Base-by-base conservation (phyloP, 2,113 vertebrate species). In the Dissostichus mawsoni region DNA sequence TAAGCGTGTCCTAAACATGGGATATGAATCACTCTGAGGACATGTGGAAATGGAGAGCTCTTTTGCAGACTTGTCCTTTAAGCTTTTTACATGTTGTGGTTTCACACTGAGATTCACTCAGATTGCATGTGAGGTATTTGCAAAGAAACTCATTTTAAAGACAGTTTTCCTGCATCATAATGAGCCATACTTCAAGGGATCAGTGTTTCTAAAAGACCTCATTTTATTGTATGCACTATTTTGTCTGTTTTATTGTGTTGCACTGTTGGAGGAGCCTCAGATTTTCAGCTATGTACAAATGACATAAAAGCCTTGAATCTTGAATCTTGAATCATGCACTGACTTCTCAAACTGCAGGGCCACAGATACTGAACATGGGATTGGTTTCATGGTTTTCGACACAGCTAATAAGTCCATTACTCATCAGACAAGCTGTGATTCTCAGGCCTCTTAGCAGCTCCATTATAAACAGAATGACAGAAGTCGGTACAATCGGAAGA, bases 401-500 rank as follows among this genome's bases (percentile, higher is more conserved):
- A 80, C 65, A 61, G 80, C 76, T 89, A 86, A 92, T 88, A 76
- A 70, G 69, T 80, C 75, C 59, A 86, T 90, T 90, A 89, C 83
- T 92, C 89, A 92, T 89, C 87, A 75, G 71, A 82, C 63, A 65
- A 76, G 48, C 74, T 70, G 17, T 1, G 12, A 80, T 90, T 92
- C 89, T 92, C 90, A 91, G 84, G 82, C 75, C 88, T 89, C 87
- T 92, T 79, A 87, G 86, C 80, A 76, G 80, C 62, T 74, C 81
- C 76, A 85, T 92, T 91, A 84, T 84, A 66, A 87, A 47, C 76
- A 85, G 81, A 87, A 41, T 87, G 84, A 91, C 86, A 92, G 86
- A 87, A 87, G 89, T 85, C 66, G 29, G 61, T 85, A 83, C 84
- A 81, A 68, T 92, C 86, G 87, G 88, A 92, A 91, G 87, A 90